Evolutionary conservation across 2,888 invertebrate genomes (phyloP).

Genomic region (Epistrophe grossulariae): DNA sequence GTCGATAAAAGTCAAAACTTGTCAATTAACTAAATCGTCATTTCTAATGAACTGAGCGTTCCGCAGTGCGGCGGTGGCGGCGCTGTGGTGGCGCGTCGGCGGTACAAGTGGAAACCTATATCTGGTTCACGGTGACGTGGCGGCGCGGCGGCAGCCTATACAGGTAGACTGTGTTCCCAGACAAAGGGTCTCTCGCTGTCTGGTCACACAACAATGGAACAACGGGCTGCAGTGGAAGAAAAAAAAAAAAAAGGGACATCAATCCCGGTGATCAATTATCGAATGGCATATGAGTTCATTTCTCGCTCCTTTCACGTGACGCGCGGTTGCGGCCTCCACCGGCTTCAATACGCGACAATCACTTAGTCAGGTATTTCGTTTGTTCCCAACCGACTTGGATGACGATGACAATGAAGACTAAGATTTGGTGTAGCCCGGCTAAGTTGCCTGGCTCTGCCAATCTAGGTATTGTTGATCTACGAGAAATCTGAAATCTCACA

Average conservation of each 20-base stretch:
- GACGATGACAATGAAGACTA: background rate
- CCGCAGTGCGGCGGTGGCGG: background rate
- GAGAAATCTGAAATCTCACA: slow-evolving; percentile 58
- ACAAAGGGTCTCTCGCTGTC: slow-evolving; percentile 42
- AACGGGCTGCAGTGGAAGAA: slow-evolving; percentile 5
- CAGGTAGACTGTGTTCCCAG: slow-evolving; percentile 16
- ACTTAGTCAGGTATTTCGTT: slow-evolving; percentile 74
- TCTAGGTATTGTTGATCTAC: slow-evolving; percentile 57
- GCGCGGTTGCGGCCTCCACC: slow-evolving; percentile 60
- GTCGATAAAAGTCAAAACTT: slow-evolving; percentile 77
- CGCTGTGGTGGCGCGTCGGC: slow-evolving; percentile 36
- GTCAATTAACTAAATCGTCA: slow-evolving; percentile 76
- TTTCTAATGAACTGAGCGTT: slow-evolving; percentile 71
- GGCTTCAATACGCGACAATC: slow-evolving; percentile 66
- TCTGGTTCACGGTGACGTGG: slow-evolving; percentile 5
- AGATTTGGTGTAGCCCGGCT: background rate
- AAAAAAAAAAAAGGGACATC: slow-evolving; percentile 63
- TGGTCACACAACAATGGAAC: slow-evolving; percentile 65
- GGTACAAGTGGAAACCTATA: slow-evolving; percentile 17
- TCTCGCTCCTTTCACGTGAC: slow-evolving; percentile 76
- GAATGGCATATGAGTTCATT: slow-evolving; percentile 75
- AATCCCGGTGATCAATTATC: slow-evolving; percentile 75
- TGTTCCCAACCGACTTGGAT: slow-evolving; percentile 53
- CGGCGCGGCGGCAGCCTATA: background rate
- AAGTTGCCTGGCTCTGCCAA: slow-evolving; percentile 43